Base-by-base conservation (phyloP, 2,888 invertebrate genomes). In the Macrophya alboannulata region DNA sequence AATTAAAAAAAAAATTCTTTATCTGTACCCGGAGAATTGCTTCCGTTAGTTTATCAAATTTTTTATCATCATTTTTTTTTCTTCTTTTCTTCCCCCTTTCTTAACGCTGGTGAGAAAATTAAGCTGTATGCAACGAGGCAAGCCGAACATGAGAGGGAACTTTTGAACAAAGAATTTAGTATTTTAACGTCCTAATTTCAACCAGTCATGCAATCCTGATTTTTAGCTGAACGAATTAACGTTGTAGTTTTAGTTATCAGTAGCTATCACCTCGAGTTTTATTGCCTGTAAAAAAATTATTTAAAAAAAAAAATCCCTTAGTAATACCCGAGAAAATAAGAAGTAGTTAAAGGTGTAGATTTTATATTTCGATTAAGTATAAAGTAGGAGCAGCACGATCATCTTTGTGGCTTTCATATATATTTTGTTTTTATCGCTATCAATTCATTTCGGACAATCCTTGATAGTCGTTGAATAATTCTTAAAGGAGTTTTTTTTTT, bases 241-340 rank as follows among this genome's bases (percentile, higher is more conserved):
- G 77, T 77, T 77, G 51, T 37, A 77, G 77, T 77, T 77, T 51
- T 77, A 77, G 37, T 77, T 77, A 77, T 77, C 77, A 55, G 77
- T 1, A 40, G 37, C 6, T 72, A 74, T 74, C 74, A 45, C 43
- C 74, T 74, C 74, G 5, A 25, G 74, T 74, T 74, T 45, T 45
- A 74, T 45, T 15, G 21, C 74, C 45, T 74, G 74, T 25, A 45
- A 45, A 74, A 74, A 74, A 8, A 15, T 45, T 21, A 74, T 74
- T 31, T 37, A 17, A 68, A 37, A 68, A 37, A n/a, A n/a, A n/a
- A n/a, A n/a, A n/a, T n/a, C 37, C 25, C 12, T 9, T 62, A n/a
- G n/a, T 21, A 0, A 9, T 62, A 62, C 62, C 9, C 17, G 6
- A 15, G 0, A 5, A 5, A 51, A 51, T 17, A n/a, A 51, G 17